Conservation (phyloP, 2,113 vertebrate genomes). For the Thunnus thynnus region DNA sequence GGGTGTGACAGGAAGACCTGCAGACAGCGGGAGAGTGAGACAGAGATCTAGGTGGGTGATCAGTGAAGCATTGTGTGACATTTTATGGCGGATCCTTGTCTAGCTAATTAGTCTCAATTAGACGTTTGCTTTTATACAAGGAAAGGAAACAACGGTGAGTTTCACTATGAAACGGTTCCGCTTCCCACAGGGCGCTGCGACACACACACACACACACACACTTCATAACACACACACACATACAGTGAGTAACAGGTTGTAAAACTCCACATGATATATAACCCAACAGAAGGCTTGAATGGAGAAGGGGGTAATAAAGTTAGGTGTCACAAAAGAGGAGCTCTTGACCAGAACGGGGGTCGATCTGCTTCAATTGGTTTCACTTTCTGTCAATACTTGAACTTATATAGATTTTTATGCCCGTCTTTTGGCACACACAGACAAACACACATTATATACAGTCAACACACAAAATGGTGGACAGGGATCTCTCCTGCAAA, state of each 20-base stretch:
- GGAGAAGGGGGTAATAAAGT: conserved; percentile 69
- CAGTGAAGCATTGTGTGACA: conserved; percentile 60
- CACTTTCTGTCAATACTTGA: conserved; percentile 50
- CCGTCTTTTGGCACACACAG: not conserved
- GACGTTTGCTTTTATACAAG: conserved; percentile 64
- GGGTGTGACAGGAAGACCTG: conserved; percentile 17
- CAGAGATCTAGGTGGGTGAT: conserved; percentile 57
- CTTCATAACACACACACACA: conserved; percentile 36
- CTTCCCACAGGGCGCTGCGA: conserved; percentile 53
- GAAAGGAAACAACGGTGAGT: conserved; percentile 63
- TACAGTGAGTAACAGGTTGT: conserved; percentile 64
- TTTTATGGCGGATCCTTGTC: conserved; percentile 70
- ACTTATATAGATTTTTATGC: conserved; percentile 8
- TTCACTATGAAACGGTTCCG: conserved; percentile 51
- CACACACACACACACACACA: conserved; percentile 37
- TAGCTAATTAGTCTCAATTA: conserved; percentile 81
- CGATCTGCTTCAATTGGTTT: conserved; percentile 60
- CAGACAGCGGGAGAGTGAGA: conserved; percentile 7
- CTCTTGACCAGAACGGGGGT: conserved; percentile 62
- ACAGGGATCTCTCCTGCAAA: conserved; percentile 22
- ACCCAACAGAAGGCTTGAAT: conserved; percentile 71
- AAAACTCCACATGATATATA: conserved; percentile 80
- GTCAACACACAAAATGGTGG: conserved; percentile 38
- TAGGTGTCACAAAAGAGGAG: conserved; percentile 68
- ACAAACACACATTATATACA: not conserved